These are phyloP conservation scores for Engystomops pustulosus DNA, from an alignment of 2,113 vertebrate species.

Conservation along the genomic window DNA sequence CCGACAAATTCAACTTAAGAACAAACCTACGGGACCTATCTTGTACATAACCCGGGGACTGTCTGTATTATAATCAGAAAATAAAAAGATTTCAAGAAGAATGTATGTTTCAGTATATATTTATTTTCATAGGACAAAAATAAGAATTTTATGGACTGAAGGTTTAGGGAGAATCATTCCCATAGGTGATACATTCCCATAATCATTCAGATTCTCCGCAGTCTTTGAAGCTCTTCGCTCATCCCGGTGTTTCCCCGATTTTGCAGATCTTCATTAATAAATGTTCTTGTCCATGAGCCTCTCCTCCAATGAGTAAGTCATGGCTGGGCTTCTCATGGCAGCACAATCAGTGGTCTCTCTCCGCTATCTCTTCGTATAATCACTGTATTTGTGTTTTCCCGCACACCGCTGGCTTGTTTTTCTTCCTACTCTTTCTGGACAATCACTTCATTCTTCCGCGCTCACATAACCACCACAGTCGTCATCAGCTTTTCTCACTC, in stretches of 20 bases:
- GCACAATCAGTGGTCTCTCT: background rate
- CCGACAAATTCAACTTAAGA: too few species aligned
- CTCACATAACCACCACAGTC: background rate
- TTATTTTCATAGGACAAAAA: too few species aligned
- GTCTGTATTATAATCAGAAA: too few species aligned
- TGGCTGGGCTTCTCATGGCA: background rate
- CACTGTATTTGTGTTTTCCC: background rate
- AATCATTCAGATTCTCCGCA: too few species aligned
- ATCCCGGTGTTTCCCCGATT: background rate
- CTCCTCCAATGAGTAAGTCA: background rate
- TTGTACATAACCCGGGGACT: too few species aligned
- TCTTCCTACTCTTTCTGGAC: slow-evolving; percentile 5
- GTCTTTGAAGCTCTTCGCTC: background rate
- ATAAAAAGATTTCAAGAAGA: too few species aligned
- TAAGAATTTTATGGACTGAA: too few species aligned
- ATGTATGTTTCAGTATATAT: too few species aligned
- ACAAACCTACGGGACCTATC: too few species aligned
- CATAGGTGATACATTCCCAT: background rate
- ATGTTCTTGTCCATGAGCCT: background rate
- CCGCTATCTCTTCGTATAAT: background rate
- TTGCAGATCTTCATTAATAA: background rate
- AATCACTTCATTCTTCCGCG: background rate
- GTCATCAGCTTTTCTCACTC: slow-evolving; percentile 12
- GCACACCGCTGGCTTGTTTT: background rate
- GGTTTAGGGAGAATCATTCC: too few species aligned